phyloP scores from a whole-genome alignment of 1,140 invertebrate genomes.

The Heliothis subflexa region DNA sequence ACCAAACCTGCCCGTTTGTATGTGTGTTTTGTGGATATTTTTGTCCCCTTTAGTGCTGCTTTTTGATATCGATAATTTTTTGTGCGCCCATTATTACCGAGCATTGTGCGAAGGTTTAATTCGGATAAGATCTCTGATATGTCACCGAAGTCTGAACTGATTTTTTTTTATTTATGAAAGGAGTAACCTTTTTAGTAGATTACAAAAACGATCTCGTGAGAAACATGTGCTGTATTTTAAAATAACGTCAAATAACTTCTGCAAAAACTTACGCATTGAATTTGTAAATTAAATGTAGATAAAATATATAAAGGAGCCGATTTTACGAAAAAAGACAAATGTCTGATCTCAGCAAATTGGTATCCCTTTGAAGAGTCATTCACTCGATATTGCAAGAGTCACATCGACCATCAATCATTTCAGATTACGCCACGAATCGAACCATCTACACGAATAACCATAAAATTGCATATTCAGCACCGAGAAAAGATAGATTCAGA shows the following conservation, averaged over 20 bases:
- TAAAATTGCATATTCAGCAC: slow-evolving; percentile 66
- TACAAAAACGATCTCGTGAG: slow-evolving; percentile 65
- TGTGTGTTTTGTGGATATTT: slow-evolving; percentile 74
- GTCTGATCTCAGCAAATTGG: slow-evolving; percentile 51
- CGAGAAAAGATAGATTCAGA: slow-evolving; percentile 58
- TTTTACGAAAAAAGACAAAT: slow-evolving; percentile 36
- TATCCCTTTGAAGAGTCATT: slow-evolving; percentile 59
- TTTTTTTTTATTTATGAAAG: slow-evolving; percentile 74
- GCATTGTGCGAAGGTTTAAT: slow-evolving; percentile 81
- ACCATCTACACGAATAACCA: slow-evolving; percentile 62
- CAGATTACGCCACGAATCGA: slow-evolving; percentile 65
- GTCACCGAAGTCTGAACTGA: slow-evolving; percentile 75
- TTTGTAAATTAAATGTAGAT: background rate
- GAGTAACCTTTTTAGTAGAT: slow-evolving; percentile 74
- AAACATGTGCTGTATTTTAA: slow-evolving; percentile 53
- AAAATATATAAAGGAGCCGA: background rate
- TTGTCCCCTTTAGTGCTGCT: slow-evolving; percentile 75
- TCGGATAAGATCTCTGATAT: slow-evolving; percentile 83
- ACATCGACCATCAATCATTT: slow-evolving; percentile 65
- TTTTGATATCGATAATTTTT: slow-evolving; percentile 84
- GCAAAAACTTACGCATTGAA: slow-evolving; percentile 1
- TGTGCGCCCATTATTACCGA: slow-evolving; percentile 77
- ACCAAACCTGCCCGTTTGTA: slow-evolving; percentile 57
- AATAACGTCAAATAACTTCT: background rate
- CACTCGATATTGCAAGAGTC: slow-evolving; percentile 61